These are phyloP conservation scores for Coptodon bakossiorum DNA, from an alignment of 2,113 vertebrate species.

Conservation along the genomic window DNA sequence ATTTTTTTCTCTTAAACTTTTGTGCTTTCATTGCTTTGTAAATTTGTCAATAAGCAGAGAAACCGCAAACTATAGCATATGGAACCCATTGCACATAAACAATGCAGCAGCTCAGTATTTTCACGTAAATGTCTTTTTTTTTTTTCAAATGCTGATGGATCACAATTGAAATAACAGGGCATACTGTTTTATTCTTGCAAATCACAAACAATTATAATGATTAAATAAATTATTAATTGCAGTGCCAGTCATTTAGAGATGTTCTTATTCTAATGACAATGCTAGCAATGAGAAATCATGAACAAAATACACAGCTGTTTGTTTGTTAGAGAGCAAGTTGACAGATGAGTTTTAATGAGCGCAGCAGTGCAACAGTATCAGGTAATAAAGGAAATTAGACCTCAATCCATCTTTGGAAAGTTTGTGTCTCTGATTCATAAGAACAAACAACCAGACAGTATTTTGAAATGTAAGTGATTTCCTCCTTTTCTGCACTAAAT, in stretches of 20 bases:
- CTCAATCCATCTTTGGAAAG: conserved; percentile 65
- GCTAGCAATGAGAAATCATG: conserved; percentile 69
- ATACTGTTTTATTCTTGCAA: not conserved
- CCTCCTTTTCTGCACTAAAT: conserved; percentile 30
- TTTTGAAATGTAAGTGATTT: conserved; percentile 56
- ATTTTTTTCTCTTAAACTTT: not conserved
- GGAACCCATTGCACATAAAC: not conserved
- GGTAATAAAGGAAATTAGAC: conserved; percentile 67
- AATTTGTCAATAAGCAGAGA: not conserved
- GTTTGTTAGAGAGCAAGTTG: conserved; percentile 41
- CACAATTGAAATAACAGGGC: not conserved
- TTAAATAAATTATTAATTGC: conserved; percentile 31
- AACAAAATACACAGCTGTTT: conserved; percentile 40
- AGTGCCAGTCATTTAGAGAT: conserved; percentile 17
- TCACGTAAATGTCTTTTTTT: not conserved
- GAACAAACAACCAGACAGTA: conserved; percentile 48
- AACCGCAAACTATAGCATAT: not conserved
- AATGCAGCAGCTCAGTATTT: not conserved
- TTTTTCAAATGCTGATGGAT: not conserved
- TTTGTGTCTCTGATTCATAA: conserved; percentile 64
- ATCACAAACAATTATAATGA: not conserved
- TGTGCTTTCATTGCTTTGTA: not conserved
- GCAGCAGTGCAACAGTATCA: conserved; percentile 62
- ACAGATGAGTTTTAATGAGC: conserved; percentile 72
- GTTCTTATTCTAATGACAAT: conserved; percentile 51